Evolutionary conservation across 2,797 vertebrate genomes (phyloP), one percentile per base, ranked within the genome.

Genomic region (Apogon talboti): DNA sequence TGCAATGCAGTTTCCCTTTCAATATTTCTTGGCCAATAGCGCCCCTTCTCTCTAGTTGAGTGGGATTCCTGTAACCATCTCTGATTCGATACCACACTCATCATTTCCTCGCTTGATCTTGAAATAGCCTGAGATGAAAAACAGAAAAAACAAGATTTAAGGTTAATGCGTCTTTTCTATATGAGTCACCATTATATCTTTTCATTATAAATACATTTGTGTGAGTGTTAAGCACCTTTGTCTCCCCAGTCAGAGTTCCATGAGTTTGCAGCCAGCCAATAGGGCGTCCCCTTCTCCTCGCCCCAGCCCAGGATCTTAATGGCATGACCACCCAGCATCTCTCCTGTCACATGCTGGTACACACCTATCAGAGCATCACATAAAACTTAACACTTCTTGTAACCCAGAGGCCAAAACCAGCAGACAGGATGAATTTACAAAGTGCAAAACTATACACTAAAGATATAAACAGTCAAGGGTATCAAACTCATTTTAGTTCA

Each of bases 171-270:
- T 43, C 2, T 56, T 53, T 2, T 4, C 9, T 1, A 35, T 3
- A 14, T 41, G 6, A 30, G 6, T 53, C 35, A 0, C 19, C 6
- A 61, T 1, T 12, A 5, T 30, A 30, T 8, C 28, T 42, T 3
- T 4, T 42, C 2, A 42, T 42, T 46, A 18, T 9, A 45, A 45
- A 45, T 16, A 18, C n/a, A 21, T 55, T 42, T 15, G 9, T 30
- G 7, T 30, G 8, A 43, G 3, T 43, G 5, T 56, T 40, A 16
- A n/a, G 4, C 88, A 97, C 97, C 97, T 0, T 93, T 92, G 60
- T 96, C 95, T 11, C 97, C 97, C 97, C 97, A 98, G 90, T 98
- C 97, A 0, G 83, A 91, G 84, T 98, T 99, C 97, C 96, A 99
- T 80, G 97, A 99, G 91, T 99, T 98, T 43, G 95, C 96, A 1